These are phyloP conservation scores for Adelognathus sp. DNA, from an alignment of 2,888 invertebrate species.

Conservation along the genomic window DNA sequence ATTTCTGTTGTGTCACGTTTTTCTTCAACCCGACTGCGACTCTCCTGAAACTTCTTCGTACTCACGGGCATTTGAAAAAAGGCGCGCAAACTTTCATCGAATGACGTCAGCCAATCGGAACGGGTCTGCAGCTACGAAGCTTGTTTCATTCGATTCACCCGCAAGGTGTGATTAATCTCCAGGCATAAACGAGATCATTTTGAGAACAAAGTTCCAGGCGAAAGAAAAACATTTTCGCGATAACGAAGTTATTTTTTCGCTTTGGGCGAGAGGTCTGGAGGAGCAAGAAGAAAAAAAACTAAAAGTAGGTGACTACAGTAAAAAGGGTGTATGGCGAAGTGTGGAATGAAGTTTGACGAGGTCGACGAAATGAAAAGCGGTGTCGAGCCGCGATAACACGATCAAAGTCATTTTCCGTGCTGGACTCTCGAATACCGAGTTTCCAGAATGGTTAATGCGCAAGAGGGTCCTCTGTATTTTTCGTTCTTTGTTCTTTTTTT, in stretches of 20 bases:
- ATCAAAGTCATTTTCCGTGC: constrained; percentile 61
- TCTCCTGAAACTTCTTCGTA: too few species aligned
- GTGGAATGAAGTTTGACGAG: constrained; percentile 35
- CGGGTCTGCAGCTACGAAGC: too few species aligned
- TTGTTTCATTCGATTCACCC: too few species aligned
- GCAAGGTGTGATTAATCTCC: too few species aligned
- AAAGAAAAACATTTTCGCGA: too few species aligned
- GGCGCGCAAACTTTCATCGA: too few species aligned
- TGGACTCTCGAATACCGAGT: constrained; percentile 41
- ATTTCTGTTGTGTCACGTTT: too few species aligned
- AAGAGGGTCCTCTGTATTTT: constrained; percentile 45
- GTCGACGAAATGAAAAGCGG: constrained; percentile 58
- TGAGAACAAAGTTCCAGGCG: neutral
- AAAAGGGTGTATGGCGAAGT: neutral
- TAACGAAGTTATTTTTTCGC: neutral
- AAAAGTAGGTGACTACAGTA: neutral
- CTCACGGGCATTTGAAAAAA: too few species aligned
- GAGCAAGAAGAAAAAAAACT: neutral
- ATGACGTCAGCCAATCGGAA: too few species aligned
- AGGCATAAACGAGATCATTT: too few species aligned
- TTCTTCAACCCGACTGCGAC: too few species aligned
- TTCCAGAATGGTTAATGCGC: constrained; percentile 42
- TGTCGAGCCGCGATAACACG: constrained; percentile 60
- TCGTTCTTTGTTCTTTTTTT: neutral
- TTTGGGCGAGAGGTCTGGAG: neutral